Evolutionary conservation across 2,888 invertebrate genomes (phyloP), one percentile per base, ranked within the genome.

Genomic region (Folsomia manolachei): DNA sequence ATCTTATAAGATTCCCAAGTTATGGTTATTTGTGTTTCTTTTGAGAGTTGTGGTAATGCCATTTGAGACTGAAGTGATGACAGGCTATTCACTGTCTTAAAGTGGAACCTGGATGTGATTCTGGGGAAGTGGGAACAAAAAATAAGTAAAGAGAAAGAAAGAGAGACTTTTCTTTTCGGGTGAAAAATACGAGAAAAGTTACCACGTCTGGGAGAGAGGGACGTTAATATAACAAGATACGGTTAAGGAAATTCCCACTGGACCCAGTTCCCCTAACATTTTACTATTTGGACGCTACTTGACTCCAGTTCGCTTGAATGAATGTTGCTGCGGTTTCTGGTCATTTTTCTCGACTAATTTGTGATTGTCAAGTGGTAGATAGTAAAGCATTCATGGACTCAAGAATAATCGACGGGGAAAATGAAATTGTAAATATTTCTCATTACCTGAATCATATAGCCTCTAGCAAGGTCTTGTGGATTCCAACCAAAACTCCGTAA

Each of bases 361-460:
- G 11, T 56, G 56, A 19, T 56, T 56, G 56, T 56, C 56, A 56
- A 19, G 7, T 56, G 56, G 19, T n/a, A n/a, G n/a, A n/a, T n/a
- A n/a, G n/a, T n/a, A n/a, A n/a, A n/a, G n/a, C n/a, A n/a, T n/a
- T n/a, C n/a, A n/a, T n/a, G n/a, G n/a, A n/a, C n/a, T n/a, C n/a
- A n/a, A n/a, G n/a, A n/a, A n/a, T n/a, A n/a, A n/a, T 21, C n/a
- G 11, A 56, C n/a, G 21, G 19, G 21, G 18, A 7, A 56, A 18
- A 56, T 7, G n/a, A 18, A 56, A 56, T 19, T n/a, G 18, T 9
- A 63, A 25, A 63, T 19, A 24, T 18, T 25, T 18, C 2, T 63
- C 7, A 4, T 70, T 75, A 80, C 80, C 76, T 80, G 79, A 66
- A 80, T 74, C 79, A 80, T 80, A 73, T 80, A 80, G 67, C 79